Conservation (phyloP, 2,113 vertebrate genomes). For the Lepus europaeus region DNA sequence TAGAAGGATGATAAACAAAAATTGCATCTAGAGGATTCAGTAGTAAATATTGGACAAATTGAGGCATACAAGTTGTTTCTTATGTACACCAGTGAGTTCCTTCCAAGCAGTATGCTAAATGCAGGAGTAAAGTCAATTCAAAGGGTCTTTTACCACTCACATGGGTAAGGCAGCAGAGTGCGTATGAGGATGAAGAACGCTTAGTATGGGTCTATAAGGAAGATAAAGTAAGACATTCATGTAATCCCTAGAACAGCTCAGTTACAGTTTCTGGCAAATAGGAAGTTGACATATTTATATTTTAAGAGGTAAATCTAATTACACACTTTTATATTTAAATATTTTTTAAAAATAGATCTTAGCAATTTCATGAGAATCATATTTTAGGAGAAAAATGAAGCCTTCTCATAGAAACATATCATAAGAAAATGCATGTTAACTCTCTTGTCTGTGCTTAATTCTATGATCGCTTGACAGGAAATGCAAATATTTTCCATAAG, state of each 20-base stretch:
- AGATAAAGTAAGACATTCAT: neutral
- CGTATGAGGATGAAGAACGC: accelerated
- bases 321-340: conserved; percentile 11
- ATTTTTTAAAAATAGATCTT: neutral
- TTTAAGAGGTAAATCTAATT: neutral
- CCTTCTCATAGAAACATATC: neutral
- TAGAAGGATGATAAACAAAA: neutral
- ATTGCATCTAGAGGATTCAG: neutral
- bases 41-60: neutral
- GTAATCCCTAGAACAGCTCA: neutral
- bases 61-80: neutral
- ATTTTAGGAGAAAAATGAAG: neutral
- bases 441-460: conserved; percentile 37
- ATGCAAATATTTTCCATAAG: conserved; percentile 68
- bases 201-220: neutral
- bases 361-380: neutral
- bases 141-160: neutral
- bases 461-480: conserved; percentile 57
- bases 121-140: neutral
- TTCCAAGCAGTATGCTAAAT: neutral
- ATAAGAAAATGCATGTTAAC: neutral
- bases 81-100: neutral
- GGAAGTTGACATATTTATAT: neutral
- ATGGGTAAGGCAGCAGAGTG: neutral
- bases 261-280: neutral